Conservation (phyloP, 35 echinoderm and acorn worm species). For the Lytechinus variegatus region DNA sequence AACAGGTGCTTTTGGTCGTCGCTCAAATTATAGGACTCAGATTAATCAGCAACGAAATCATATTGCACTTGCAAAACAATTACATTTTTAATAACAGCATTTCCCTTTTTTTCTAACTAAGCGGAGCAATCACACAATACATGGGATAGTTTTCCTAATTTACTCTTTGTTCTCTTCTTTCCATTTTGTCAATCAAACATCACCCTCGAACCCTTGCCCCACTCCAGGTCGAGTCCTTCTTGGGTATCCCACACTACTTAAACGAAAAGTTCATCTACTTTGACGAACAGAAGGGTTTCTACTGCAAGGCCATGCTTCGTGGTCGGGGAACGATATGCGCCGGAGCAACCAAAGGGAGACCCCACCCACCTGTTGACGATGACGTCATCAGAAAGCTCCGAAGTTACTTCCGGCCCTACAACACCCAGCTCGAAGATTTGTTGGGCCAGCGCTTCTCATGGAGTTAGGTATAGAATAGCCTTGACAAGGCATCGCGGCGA, state of each 20-base stretch:
- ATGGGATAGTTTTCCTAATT: no score
- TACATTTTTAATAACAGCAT: no score
- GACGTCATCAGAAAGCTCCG: constrained; percentile 55
- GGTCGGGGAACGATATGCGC: constrained; percentile 52
- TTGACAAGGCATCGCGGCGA: no score
- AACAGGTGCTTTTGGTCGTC: no score
- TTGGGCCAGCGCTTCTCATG: constrained; percentile 63
- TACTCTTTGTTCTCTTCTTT: background rate
- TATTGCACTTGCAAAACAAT: no score
- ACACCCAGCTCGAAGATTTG: constrained; percentile 57
- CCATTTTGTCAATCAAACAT: background rate
- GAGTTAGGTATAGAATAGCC: background rate
- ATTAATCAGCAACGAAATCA: no score
- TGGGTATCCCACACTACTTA: constrained; percentile 69
- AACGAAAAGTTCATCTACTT: constrained; percentile 69
- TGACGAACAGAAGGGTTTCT: constrained; percentile 77
- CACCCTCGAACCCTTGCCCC: background rate
- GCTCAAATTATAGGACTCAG: no score
- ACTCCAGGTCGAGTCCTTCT: constrained; percentile 68
- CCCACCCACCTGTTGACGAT: constrained; percentile 68
- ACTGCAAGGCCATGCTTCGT: constrained; percentile 66
- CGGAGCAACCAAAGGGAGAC: constrained; percentile 57
- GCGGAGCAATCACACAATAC: no score
- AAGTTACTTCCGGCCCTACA: constrained; percentile 75
- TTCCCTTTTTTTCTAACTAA: no score